These are phyloP conservation scores for Drosophila sturtevanti DNA, from an alignment of 1,140 invertebrate species.

Conservation along the genomic window DNA sequence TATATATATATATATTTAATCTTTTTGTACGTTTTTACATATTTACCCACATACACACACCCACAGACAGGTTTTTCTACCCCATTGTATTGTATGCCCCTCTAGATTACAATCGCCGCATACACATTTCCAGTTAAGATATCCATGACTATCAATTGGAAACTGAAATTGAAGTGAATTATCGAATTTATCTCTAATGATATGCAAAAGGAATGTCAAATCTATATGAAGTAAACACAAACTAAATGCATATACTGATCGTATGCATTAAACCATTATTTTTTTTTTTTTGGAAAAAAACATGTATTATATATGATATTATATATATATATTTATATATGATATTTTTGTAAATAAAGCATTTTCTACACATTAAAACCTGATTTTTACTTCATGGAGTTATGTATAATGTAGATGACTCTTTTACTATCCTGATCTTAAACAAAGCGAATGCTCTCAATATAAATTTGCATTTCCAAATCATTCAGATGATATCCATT, in stretches of 20 bases:
- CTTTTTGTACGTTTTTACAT: constrained; percentile 1
- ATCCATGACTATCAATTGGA: neutral
- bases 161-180: neutral
- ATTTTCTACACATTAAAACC: constrained; percentile 37
- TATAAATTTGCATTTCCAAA: no score
- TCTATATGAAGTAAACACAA: neutral
- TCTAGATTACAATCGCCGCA: neutral
- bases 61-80: neutral
- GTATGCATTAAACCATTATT: neutral
- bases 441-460: no score
- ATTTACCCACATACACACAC: neutral
- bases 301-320: no score
- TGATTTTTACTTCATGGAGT: no score
- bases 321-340: no score
- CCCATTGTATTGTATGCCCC: neutral
- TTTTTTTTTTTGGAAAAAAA: neutral
- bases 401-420: no score
- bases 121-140: neutral
- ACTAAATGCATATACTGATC: neutral
- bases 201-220: neutral
- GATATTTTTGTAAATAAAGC: constrained; percentile 52
- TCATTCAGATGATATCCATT: no score
- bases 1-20: neutral
- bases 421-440: no score
- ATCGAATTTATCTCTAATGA: constrained; percentile 8